Evolutionary conservation across 1,140 invertebrate genomes (phyloP).

Genomic region (Pseudomyrmex dendroicus): DNA sequence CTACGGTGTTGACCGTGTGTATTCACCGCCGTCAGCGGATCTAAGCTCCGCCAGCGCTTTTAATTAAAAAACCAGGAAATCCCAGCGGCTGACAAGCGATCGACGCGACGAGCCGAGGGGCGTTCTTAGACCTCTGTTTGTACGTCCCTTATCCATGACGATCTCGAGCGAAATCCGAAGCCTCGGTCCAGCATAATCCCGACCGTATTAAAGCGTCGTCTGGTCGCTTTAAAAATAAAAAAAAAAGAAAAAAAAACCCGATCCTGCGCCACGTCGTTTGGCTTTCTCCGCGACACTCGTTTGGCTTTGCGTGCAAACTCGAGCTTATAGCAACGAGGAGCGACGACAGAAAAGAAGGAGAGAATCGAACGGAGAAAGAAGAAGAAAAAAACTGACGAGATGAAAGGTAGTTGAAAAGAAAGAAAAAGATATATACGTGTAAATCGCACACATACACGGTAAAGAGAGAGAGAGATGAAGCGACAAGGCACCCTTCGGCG

Average conservation of each 20-base stretch:
- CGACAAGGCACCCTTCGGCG: conserved; percentile 71
- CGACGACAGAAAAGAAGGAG: conserved; percentile 61
- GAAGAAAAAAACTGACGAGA: conserved; percentile 34
- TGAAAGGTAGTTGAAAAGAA: conserved; percentile 31
- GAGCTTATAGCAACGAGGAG: conserved; percentile 16
- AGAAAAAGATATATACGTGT: background rate
- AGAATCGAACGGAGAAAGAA: conserved; percentile 8
- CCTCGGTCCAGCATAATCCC: conserved; percentile 65
- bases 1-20: background rate
- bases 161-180: conserved; percentile 71
- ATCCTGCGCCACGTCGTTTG: conserved; percentile 45
- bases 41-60: conserved; percentile 40
- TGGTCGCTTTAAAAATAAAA: conserved; percentile 56
- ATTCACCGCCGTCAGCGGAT: background rate
- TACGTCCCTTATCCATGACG: conserved; percentile 64
- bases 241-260: background rate
- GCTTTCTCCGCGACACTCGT: conserved; percentile 47
- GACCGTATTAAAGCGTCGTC: conserved; percentile 68
- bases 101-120: conserved; percentile 57
- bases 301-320: conserved; percentile 54
- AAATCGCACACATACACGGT: background rate
- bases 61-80: conserved; percentile 70
- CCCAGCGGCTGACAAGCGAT: conserved; percentile 57
- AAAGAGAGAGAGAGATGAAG: conserved; percentile 28
- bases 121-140: conserved; percentile 63